A percentile compares a stretch with the other conserved stretches of the same genome.
phyloP scores from a whole-genome alignment of 2,113 vertebrate genomes.

The Corydoras sp. region DNA sequence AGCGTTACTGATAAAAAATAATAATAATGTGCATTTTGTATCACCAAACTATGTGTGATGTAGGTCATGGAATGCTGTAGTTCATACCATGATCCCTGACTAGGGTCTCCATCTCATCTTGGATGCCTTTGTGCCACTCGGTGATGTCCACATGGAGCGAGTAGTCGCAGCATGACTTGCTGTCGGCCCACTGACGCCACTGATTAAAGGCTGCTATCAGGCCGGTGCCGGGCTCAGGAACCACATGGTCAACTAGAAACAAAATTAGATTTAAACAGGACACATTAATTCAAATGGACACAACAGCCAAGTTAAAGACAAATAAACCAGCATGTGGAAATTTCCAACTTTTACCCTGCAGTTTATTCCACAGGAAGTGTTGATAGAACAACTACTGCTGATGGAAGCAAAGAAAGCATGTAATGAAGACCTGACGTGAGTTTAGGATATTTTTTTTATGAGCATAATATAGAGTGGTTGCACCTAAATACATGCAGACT shows the following conservation, averaged over 20 bases:
- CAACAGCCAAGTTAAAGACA: background rate
- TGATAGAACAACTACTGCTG: too few relatives aligned
- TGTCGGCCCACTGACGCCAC: conserved; percentile 94
- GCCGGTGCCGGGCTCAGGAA: conserved; percentile 84
- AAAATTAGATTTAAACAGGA: background rate
- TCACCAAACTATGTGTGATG: too few relatives aligned
- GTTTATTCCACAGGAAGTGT: too few relatives aligned
- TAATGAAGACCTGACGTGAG: too few relatives aligned
- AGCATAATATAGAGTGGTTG: too few relatives aligned
- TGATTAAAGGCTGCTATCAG: conserved; percentile 88
- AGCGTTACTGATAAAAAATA: too few relatives aligned
- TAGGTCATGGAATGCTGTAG: background rate
- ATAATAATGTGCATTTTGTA: too few relatives aligned
- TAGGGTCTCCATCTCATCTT: conserved; percentile 94
- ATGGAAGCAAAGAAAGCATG: too few relatives aligned
- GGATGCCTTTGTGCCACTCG: conserved; percentile 91
- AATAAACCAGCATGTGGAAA: background rate
- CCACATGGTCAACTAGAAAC: conserved; percentile 84
- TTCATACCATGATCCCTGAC: conserved; percentile 90
- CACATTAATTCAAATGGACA: conserved; percentile 19
- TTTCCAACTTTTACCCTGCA: too few relatives aligned
- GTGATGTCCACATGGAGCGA: conserved; percentile 94
- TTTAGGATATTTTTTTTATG: too few relatives aligned
- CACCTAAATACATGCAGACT: too few relatives aligned
- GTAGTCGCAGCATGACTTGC: conserved; percentile 95